These are phyloP conservation scores for Anolis apletophallus DNA, from an alignment of 2,797 vertebrate genomes.

Conservation along the genomic window DNA sequence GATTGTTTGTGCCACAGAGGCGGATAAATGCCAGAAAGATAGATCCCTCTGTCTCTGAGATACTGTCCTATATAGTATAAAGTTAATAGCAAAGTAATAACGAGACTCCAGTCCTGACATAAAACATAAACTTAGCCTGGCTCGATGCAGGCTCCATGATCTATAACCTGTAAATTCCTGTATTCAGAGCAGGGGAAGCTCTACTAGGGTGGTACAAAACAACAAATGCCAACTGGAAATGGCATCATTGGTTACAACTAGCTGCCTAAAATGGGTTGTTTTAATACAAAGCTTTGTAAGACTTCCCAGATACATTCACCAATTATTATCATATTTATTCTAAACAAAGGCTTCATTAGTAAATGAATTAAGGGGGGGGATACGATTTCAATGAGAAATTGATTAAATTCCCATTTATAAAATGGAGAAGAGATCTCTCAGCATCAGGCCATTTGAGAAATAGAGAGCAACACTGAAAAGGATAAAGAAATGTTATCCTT, in stretches of 20 bases:
- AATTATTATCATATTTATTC: neutral
- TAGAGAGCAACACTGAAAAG: neutral
- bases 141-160: constrained; percentile 71
- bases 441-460: neutral
- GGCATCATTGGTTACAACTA: neutral
- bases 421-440: neutral
- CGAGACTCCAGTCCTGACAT: constrained; percentile 79
- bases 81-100: constrained; percentile 83
- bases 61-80: constrained; percentile 78
- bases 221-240: constrained; percentile 45
- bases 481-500: too few relatives aligned
- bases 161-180: constrained; percentile 69
- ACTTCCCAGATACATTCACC: neutral
- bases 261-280: neutral
- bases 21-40: constrained; percentile 82
- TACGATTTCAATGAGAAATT: neutral
- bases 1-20: constrained; percentile 80
- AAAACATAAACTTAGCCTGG: constrained; percentile 81
- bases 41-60: constrained; percentile 78
- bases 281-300: neutral
- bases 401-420: neutral
- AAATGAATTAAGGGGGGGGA: neutral
- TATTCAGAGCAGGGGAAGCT: constrained; percentile 50
- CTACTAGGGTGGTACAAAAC: constrained; percentile 44
- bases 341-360: neutral